Evolutionary conservation across 2,888 invertebrate genomes (phyloP), one percentile per base, ranked within the genome.

Genomic region (Andricus quercusramuli): DNA sequence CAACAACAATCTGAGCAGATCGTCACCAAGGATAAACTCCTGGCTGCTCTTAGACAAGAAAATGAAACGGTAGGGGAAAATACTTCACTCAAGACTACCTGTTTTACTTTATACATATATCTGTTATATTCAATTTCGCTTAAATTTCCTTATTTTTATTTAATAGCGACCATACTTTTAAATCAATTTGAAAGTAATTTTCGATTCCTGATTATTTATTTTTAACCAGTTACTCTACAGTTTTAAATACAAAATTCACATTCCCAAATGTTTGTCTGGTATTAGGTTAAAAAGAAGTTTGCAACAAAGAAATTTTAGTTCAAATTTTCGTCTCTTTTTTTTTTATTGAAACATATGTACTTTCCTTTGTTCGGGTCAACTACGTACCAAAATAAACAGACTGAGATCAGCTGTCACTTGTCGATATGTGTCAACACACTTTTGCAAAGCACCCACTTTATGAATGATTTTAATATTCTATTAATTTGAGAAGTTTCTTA

Each of bases 1-100:
- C 97, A 98, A 92, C 97, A 97, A 93, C 98, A 98, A 93, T 97
- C 97, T 89, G 97, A 98, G 90, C 95, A 96, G 88, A 94, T 98
- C 84, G 94, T 95, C 86, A 95, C 95, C 87, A 97, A 96, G 93
- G 97, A 98, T 88, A 97, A 96, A 91, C 94, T 96, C 78, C 94
- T 97, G 84, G 95, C 95, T 81, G 94, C 95, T 79, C 93, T 97
- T 56, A 95, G 95, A 90, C 95, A 95, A 88, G 97, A 98, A 93
- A 96, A 97, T 94, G 96, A 96, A 92, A 94, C 95, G 92, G 96
- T 98, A 94, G 94, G 83, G 83, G 66, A n/a, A 32, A n/a, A 37
- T 13, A 37, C 37, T 11, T n/a, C 32, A 17, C 44, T 74, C 62
- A 22, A n/a, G 56, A 20, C 64, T 20, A 9, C 37, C 1, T 37